phyloP scores from a whole-genome alignment of 53 echinoderm and acorn worm genomes.

The Arbacia lixula region DNA sequence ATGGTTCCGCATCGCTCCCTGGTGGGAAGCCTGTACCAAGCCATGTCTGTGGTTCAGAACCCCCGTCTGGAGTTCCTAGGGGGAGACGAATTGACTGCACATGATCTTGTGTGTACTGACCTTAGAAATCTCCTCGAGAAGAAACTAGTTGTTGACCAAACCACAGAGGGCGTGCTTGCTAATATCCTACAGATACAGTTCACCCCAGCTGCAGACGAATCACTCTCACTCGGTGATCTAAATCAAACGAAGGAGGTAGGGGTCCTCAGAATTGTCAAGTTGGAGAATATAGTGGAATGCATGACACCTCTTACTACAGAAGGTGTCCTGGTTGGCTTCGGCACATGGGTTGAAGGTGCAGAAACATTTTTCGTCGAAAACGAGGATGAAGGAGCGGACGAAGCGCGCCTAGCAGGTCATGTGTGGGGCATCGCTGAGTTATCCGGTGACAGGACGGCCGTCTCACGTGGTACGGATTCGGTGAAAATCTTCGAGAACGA shows the following conservation, averaged over 20 bases:
- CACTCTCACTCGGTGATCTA: background rate
- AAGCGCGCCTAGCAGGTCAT: too few species aligned
- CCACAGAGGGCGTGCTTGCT: background rate
- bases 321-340: background rate
- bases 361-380: too few species aligned
- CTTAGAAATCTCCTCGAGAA: background rate
- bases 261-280: background rate
- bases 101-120: background rate
- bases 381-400: too few species aligned
- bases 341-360: too few species aligned
- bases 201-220: background rate
- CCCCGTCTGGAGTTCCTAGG: too few species aligned
- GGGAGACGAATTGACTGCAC: background rate
- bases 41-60: too few species aligned
- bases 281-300: background rate
- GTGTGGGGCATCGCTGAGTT: constrained; percentile 8
- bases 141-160: background rate
- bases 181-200: background rate
- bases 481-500: background rate
- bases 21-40: too few species aligned
- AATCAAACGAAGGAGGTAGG: constrained; percentile 16
- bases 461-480: background rate
- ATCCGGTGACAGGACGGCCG: background rate
- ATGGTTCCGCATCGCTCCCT: too few species aligned
- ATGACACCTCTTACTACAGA: background rate